Evolutionary conservation across 2,888 invertebrate genomes (phyloP).

Genomic region (Microdon myrmicae): DNA sequence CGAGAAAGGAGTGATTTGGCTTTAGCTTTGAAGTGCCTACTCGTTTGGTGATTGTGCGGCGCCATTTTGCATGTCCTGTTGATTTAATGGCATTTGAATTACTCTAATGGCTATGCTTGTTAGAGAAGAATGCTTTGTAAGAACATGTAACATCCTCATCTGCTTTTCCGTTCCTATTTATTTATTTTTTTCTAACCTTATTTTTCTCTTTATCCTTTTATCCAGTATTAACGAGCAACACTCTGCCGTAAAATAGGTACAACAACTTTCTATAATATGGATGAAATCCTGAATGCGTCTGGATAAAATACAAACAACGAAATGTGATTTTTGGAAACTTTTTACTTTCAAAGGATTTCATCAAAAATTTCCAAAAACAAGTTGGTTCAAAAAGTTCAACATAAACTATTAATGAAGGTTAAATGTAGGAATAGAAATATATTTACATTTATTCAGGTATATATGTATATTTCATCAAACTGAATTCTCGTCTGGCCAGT

Average conservation of each 20-base stretch:
- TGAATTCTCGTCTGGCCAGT: conserved; percentile 35
- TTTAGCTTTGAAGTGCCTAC: conserved; percentile 48
- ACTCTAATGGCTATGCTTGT: conserved; percentile 52
- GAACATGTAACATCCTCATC: no score
- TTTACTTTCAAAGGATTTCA: no score
- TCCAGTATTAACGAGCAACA: conserved; percentile 40
- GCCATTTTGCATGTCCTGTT: conserved; percentile 53
- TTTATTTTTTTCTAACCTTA: conserved; percentile 14
- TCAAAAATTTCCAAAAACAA: no score
- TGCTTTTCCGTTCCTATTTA: conserved; percentile 12
- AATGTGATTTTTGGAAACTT: no score
- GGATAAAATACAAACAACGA: no score
- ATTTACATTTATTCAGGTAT: no score
- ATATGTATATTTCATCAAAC: no score
- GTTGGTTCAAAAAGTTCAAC: conserved; percentile 22
- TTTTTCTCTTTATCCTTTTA: conserved; percentile 1
- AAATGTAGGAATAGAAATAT: conserved; percentile 5
- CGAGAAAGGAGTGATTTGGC: conserved; percentile 49
- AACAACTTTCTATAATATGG: no score
- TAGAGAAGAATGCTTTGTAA: conserved; percentile 45
- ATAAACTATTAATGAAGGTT: neutral
- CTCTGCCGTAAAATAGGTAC: no score
- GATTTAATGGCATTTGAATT: conserved; percentile 53
- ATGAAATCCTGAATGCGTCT: no score
- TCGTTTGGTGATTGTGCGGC: conserved; percentile 52